These are phyloP conservation scores for Ormyrus pomaceus DNA, from an alignment of 2,888 invertebrate genomes.

Conservation along the genomic window DNA sequence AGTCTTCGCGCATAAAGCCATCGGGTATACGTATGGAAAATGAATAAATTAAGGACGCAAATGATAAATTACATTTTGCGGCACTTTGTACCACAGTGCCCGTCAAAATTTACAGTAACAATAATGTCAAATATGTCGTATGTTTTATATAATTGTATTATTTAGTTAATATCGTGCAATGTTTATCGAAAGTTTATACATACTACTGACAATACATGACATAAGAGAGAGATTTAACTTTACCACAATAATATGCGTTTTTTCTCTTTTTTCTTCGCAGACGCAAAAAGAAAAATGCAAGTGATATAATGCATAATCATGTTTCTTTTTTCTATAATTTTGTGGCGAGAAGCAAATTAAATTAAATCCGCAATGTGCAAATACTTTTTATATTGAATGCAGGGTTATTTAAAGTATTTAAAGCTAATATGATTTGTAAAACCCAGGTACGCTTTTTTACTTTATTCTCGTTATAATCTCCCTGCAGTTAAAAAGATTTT, in stretches of 20 bases:
- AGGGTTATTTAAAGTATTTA: constrained; percentile 6
- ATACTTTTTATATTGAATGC: constrained; percentile 47
- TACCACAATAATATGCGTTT: constrained; percentile 36
- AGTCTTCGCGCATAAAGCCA: constrained; percentile 34
- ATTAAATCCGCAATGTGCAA: constrained; percentile 48
- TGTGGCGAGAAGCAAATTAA: constrained; percentile 45
- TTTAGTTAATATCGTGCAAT: constrained; percentile 54
- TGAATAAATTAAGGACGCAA: constrained; percentile 19
- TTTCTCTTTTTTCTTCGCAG: constrained; percentile 29
- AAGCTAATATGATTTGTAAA: constrained; percentile 2
- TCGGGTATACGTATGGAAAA: constrained; percentile 46
- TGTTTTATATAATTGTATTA: constrained; percentile 48
- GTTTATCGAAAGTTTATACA: constrained; percentile 47
- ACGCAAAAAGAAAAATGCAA: constrained; percentile 42
- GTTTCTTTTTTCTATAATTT: constrained; percentile 41
- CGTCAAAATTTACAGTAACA: constrained; percentile 45
- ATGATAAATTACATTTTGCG: constrained; percentile 28
- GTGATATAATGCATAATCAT: constrained; percentile 55
- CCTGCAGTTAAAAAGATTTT: constrained; percentile 35
- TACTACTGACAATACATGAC: constrained; percentile 51
- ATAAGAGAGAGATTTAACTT: constrained; percentile 51
- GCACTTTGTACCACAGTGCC: constrained; percentile 22
- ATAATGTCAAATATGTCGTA: constrained; percentile 38
- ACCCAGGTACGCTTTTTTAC: constrained; percentile 12
- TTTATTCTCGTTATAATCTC: constrained; percentile 18